Evolutionary conservation across 2,888 invertebrate genomes (phyloP).

Genomic region (Chaetogeoica ovagalla): DNA sequence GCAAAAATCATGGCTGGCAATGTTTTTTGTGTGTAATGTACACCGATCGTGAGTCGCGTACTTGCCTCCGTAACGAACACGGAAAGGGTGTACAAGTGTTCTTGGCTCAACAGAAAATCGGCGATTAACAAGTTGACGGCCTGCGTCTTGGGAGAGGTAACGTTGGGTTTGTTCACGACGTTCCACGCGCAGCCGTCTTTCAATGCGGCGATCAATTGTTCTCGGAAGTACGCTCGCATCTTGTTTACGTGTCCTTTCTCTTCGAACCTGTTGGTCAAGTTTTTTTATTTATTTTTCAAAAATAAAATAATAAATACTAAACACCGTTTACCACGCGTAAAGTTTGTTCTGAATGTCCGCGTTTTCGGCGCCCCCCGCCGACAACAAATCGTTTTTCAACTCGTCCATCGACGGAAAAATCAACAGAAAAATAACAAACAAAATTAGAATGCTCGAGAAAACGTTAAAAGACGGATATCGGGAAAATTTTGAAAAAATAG

Average conservation of each 20-base stretch:
- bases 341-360: neutral
- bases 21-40: too few relatives aligned
- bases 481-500: too few relatives aligned
- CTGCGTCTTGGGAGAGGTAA: conserved; percentile 64
- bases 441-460: too few relatives aligned
- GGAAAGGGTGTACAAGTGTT: conserved; percentile 66
- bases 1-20: too few relatives aligned
- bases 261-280: conserved; percentile 61
- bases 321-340: conserved; percentile 16
- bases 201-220: conserved; percentile 65
- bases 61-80: conserved; percentile 65
- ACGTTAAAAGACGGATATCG: too few relatives aligned
- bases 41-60: too few relatives aligned
- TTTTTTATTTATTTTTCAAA: too few relatives aligned
- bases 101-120: conserved; percentile 66
- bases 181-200: conserved; percentile 58
- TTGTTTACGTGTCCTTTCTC: conserved; percentile 67
- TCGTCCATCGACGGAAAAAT: neutral
- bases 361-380: neutral
- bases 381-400: neutral
- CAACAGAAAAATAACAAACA: too few relatives aligned
- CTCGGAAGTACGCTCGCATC: conserved; percentile 65
- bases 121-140: conserved; percentile 67
- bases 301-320: neutral
- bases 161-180: conserved; percentile 57